Percentiles rank a stretch among this genome's conserved stretches.
Evolutionary conservation across 2,797 vertebrate genomes (phyloP).

Genomic region (Lutra lutra): DNA sequence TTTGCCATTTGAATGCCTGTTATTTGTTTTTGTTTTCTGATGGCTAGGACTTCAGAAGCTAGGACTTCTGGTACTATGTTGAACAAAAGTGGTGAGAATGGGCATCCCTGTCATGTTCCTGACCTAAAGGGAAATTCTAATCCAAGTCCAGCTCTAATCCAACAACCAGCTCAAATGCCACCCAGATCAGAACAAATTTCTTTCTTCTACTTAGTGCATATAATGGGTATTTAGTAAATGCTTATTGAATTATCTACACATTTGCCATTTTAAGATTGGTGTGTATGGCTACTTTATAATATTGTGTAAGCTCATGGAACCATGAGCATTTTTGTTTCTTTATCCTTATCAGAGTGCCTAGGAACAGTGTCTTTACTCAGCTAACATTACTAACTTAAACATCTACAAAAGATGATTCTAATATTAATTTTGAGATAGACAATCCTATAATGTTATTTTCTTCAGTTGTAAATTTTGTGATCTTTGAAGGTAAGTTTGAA

Average conservation of each 20-base stretch:
- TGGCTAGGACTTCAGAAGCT: too few species aligned
- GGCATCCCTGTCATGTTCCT: neutral
- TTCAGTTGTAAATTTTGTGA: neutral
- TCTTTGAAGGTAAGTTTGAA: conserved; percentile 52
- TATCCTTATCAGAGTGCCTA: neutral
- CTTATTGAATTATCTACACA: neutral
- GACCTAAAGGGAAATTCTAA: neutral
- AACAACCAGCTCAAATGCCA: neutral
- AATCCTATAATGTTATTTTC: neutral
- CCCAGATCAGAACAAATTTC: neutral
- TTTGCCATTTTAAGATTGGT: conserved; percentile 38
- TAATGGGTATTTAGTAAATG: neutral
- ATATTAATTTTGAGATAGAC: conserved; percentile 48
- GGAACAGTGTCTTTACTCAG: neutral
- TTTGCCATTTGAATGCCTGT: too few species aligned
- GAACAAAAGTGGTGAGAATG: neutral
- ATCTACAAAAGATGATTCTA: conserved; percentile 24
- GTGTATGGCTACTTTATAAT: neutral
- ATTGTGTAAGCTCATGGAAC: neutral
- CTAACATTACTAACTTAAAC: conserved; percentile 30
- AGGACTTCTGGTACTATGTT: too few species aligned
- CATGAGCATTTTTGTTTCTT: neutral
- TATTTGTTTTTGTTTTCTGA: too few species aligned
- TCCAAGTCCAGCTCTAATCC: neutral
- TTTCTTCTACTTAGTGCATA: neutral